Percentiles rank a stretch among this genome's conserved stretches.
Conservation (phyloP, 1,140 invertebrate species). For the Heliconius nattereri region DNA sequence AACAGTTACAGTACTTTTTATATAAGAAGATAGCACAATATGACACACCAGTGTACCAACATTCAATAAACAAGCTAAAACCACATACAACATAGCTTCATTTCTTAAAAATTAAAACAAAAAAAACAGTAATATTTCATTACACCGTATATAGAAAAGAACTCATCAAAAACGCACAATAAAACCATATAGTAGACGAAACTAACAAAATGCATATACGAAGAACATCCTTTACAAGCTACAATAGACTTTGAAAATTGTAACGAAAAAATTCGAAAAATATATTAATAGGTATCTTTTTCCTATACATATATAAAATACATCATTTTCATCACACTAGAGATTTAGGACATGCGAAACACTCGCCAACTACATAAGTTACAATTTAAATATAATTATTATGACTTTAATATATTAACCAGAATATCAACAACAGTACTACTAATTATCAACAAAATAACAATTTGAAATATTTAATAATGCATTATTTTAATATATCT, state of each 20-base stretch:
- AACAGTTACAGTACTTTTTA: not conserved
- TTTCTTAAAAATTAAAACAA: not conserved
- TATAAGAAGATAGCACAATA: not conserved
- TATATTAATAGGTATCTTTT: constrained; percentile 56
- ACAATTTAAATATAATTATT: constrained; percentile 52
- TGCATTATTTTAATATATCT: not conserved
- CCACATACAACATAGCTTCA: not conserved
- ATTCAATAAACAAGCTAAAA: not conserved
- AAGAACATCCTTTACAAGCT: constrained; percentile 36
- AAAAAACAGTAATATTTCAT: not conserved
- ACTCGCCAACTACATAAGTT: constrained; percentile 35
- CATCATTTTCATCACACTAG: constrained; percentile 51
- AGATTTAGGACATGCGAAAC: constrained; percentile 58
- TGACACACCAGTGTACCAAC: not conserved
- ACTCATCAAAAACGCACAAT: constrained; percentile 16
- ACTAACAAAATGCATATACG: constrained; percentile 19
- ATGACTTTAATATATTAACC: constrained; percentile 43
- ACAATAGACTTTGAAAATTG: constrained; percentile 27
- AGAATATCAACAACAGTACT: constrained; percentile 2
- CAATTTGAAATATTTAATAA: not conserved
- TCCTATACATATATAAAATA: constrained; percentile 59
- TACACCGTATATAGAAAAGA: not conserved
- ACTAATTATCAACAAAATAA: not conserved
- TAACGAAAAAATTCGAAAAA: constrained; percentile 70
- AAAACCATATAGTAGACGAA: not conserved